Evolutionary conservation across 1,140 invertebrate genomes (phyloP).

Genomic region (Drosophila kanapiae): DNA sequence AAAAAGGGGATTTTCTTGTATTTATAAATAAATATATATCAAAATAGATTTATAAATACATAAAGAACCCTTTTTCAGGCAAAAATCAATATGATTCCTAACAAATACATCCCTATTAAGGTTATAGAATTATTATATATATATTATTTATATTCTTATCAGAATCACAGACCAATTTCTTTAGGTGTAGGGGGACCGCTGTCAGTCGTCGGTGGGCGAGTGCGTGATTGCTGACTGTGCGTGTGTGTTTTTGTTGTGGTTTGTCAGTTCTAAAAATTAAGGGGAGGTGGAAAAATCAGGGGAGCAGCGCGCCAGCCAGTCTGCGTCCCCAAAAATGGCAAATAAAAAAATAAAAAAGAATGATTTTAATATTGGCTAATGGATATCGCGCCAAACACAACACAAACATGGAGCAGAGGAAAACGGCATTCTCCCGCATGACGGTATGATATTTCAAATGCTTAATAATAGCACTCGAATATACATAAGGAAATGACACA

Average conservation of each 20-base stretch:
- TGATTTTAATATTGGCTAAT: slow-evolving; percentile 84
- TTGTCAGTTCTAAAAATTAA: slow-evolving; percentile 20
- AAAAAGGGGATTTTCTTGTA: no score
- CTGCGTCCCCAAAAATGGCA: slow-evolving; percentile 25
- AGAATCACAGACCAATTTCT: not conserved
- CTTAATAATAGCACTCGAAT: slow-evolving; percentile 81
- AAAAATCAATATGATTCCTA: no score
- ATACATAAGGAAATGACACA: slow-evolving; percentile 67
- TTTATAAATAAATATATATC: no score
- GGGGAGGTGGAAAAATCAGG: not conserved
- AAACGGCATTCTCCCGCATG: slow-evolving; percentile 61
- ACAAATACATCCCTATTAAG: no score
- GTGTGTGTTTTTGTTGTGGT: slow-evolving; percentile 39
- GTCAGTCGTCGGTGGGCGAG: slow-evolving; percentile 10
- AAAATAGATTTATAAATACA: no score
- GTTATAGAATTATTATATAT: no score
- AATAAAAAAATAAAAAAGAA: slow-evolving; percentile 47
- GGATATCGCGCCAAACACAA: slow-evolving; percentile 68
- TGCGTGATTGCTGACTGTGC: slow-evolving; percentile 71
- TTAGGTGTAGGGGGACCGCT: not conserved
- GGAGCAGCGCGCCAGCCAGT: slow-evolving; percentile 62
- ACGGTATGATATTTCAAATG: slow-evolving; percentile 83
- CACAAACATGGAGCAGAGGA: slow-evolving; percentile 21
- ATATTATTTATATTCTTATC: not conserved
- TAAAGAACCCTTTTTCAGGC: no score